Evolutionary conservation across 2,113 vertebrate genomes (phyloP), one percentile per base, ranked within the genome.

Genomic region (Semicossyphus pulcher): DNA sequence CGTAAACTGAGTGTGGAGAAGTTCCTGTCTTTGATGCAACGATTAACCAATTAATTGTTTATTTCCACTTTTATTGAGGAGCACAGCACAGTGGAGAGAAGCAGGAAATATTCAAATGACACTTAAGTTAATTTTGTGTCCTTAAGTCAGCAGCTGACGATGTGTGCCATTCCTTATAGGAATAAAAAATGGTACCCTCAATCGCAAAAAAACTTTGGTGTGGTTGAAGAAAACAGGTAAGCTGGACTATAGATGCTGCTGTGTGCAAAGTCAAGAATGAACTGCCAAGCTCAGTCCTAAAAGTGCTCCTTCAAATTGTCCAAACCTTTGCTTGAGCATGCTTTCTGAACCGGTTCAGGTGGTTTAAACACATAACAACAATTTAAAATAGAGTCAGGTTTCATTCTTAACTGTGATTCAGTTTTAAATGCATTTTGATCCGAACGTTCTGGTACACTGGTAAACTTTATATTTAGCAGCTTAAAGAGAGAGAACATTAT

Each of bases 381-480:
- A 6, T 26, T 41, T 7, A 41, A n/a, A 41, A 28, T 1, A 41
- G 36, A 16, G n/a, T 23, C 48, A 23, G 25, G 11, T 29, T 3
- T 32, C 34, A 29, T 10, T 20, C 6, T 14, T 12, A 18, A 1
- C 3, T 23, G 0, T 21, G 20, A 20, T 18, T 36, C 4, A 39
- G 52, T 16, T 49, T 21, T n/a, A 41, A 16, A 52, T 3, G 32
- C 10, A 16, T 29, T 49, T 58, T 42, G 10, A 60, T 28, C 3
- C 18, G 31, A 53, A 57, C 16, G 48, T 37, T 34, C 15, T 26
- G 20, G 32, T 0, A 0, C 10, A 18, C 2, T 49, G 4, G 61
- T 42, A 16, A 65, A 48, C 20, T 48, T 7, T 21, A 62, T 3
- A 56, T 68, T 59, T 51, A 45, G 8, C 53, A 44, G 18, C 54